Conservation (phyloP, 2,888 invertebrate species). For the Pheosia gnoma region DNA sequence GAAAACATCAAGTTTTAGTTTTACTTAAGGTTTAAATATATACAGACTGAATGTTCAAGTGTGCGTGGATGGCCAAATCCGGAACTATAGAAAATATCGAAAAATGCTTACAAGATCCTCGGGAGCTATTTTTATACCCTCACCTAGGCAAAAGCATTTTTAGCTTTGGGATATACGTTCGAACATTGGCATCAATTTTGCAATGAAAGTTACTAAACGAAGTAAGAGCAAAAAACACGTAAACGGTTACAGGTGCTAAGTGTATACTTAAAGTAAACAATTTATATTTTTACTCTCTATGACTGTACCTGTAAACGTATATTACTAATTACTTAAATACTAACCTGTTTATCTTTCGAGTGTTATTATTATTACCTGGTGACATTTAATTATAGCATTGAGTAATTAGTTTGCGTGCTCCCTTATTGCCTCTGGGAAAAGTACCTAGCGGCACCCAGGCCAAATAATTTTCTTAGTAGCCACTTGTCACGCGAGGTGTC, state of each 20-base stretch:
- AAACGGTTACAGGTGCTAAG: slow-evolving; percentile 1
- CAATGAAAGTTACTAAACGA: slow-evolving; percentile 22
- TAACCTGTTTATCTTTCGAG: no score
- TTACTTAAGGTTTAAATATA: no score
- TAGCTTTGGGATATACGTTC: slow-evolving; percentile 21
- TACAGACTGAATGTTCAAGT: no score
- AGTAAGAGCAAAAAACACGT: slow-evolving; percentile 12
- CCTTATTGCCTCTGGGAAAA: background rate
- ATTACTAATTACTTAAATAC: no score
- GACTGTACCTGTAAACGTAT: no score
- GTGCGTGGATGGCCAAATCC: no score
- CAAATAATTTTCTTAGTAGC: background rate
- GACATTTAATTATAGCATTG: background rate
- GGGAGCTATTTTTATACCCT: no score
- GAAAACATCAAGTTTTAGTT: no score
- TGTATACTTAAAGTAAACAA: background rate
- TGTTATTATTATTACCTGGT: background rate
- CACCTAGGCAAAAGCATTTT: background rate
- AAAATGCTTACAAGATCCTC: no score
- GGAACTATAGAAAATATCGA: no score
- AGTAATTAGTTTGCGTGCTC: background rate
- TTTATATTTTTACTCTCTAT: background rate
- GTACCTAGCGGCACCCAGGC: background rate
- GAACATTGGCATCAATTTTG: slow-evolving; percentile 10
- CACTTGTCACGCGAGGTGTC: slow-evolving; percentile 1